Percentiles rank a stretch among this genome's conserved stretches.
Conservation (phyloP, 2,888 invertebrate species). For the Rambutsinella grinnellia region DNA sequence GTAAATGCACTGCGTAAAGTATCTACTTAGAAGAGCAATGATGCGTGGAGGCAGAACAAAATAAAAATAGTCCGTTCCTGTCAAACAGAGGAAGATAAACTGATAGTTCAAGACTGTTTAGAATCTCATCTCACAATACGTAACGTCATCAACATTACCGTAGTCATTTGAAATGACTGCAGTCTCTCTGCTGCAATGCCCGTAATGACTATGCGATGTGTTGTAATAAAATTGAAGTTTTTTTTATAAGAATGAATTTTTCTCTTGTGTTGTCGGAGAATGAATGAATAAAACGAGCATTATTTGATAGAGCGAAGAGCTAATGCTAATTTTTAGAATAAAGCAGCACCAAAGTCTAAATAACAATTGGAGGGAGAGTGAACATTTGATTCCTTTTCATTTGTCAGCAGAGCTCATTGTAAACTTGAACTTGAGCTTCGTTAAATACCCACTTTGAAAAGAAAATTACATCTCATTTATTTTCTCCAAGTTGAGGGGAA, state of each 20-base stretch:
- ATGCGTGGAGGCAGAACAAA: constrained; percentile 32
- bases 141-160: background rate
- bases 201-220: background rate
- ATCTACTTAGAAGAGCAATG: constrained; percentile 45
- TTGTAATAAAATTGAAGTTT: background rate
- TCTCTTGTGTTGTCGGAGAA: too few species aligned
- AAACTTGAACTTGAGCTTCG: constrained; percentile 22
- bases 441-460: constrained; percentile 1
- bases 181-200: background rate
- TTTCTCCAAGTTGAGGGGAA: background rate
- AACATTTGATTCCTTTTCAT: background rate
- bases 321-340: too few species aligned
- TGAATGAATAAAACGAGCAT: too few species aligned
- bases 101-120: background rate
- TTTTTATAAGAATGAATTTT: background rate
- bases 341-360: background rate
- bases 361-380: background rate
- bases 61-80: constrained; percentile 18
- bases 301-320: too few species aligned
- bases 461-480: constrained; percentile 24
- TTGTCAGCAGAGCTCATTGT: constrained; percentile 6
- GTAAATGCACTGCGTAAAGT: constrained; percentile 26
- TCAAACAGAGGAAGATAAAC: background rate
- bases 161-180: background rate
- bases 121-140: background rate